Base-by-base conservation (phyloP, 23 tunicate genomes). In the Ciona savignyi region DNA sequence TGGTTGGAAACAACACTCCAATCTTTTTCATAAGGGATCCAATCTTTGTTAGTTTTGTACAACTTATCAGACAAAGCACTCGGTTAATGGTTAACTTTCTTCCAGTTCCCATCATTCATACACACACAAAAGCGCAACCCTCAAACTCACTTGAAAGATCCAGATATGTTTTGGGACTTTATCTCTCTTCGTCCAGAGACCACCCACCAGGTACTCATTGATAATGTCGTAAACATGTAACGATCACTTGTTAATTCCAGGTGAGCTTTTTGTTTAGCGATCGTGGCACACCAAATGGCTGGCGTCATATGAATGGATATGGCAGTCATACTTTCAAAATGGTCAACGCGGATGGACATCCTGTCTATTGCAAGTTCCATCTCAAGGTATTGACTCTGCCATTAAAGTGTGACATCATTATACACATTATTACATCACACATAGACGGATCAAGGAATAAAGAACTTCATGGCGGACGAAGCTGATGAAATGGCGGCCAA, bases 161-260 rank as follows among this genome's bases (percentile, higher is more conserved):
- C 97, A n/a, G 97, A 91, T 72, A 91, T 91, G 97, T 91, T 91
- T 66, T 91, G 97, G 97, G 97, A 91, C 42, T 91, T 91, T 70
- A 91, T 91, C 0, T 83, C 97, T 26, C 83, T 91, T 3, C 86
- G 97, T 6, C 97, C 97, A 19, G 97, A 91, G 63, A 91, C 97
- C 2, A 81, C 86, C 32, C 97, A 91, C 63, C 97, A 91, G 86
- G 97, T 85, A 2, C 48, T 65, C 15, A 42, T 6, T 15, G 15
- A 42, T 42, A 9, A 42, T 42, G 97, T 83, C 74, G n/a, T n/a
- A n/a, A n/a, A n/a, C n/a, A n/a, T n/a, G n/a, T n/a, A n/a, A n/a
- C n/a, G n/a, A n/a, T n/a, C n/a, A n/a, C n/a, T n/a, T n/a, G n/a
- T n/a, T n/a, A n/a, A 23, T 63, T 34, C 33, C 78, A 91, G 97